phyloP scores from a whole-genome alignment of 2,888 invertebrate species.

The Acrobasis repandana region DNA sequence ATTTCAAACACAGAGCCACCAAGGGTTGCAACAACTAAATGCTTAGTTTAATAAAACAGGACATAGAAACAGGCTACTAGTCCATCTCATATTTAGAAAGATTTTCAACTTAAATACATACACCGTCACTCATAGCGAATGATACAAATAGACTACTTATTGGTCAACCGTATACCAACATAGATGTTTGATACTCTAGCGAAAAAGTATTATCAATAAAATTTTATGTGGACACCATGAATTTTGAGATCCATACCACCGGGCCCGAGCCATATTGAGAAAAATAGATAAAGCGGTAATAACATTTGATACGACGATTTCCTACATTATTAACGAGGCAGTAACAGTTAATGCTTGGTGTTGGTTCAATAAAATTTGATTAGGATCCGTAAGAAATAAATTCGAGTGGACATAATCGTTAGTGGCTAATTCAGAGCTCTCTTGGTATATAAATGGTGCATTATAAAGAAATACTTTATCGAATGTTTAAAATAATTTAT shows the following conservation, averaged over 20 bases:
- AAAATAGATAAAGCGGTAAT: constrained; percentile 24
- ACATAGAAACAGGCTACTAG: too few relatives aligned
- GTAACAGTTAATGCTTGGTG: constrained; percentile 22
- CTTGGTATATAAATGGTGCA: constrained; percentile 16
- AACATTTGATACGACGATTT: constrained; percentile 20
- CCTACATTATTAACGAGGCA: background rate
- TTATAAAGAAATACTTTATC: background rate
- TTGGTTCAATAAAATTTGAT: constrained; percentile 21
- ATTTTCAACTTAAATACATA: too few relatives aligned
- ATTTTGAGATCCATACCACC: constrained; percentile 29
- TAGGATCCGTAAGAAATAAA: constrained; percentile 18
- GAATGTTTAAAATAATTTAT: background rate
- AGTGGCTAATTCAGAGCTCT: constrained; percentile 5
- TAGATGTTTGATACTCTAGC: constrained; percentile 47
- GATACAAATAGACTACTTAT: constrained; percentile 50
- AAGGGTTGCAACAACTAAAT: too few relatives aligned
- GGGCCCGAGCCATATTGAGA: constrained; percentile 5
- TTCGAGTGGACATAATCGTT: constrained; percentile 4
- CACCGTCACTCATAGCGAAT: background rate
- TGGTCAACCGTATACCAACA: constrained; percentile 58
- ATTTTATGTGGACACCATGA: constrained; percentile 35
- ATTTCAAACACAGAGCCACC: too few relatives aligned
- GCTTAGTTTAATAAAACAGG: too few relatives aligned
- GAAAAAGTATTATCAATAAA: constrained; percentile 36
- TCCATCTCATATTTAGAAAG: too few relatives aligned